These are phyloP conservation scores for Pantala flavescens DNA, from an alignment of 1,140 invertebrate genomes.

Conservation along the genomic window DNA sequence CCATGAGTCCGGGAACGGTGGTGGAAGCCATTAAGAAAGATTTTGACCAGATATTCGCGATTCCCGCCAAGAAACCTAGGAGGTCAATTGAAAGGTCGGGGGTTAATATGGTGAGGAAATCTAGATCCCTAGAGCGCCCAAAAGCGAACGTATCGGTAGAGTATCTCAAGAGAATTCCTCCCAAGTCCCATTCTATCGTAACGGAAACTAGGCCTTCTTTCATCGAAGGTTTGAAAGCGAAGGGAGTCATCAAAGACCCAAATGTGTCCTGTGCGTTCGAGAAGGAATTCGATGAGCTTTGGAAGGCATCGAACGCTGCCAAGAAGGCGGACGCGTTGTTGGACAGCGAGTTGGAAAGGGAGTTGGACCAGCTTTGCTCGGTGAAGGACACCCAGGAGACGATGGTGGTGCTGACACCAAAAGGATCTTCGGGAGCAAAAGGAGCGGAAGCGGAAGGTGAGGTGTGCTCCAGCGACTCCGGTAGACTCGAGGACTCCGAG, in stretches of 20 bases:
- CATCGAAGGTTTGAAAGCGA: too few species aligned
- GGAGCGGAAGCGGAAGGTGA: neutral
- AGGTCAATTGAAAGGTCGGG: neutral
- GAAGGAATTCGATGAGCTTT: neutral
- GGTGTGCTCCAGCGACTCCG: neutral
- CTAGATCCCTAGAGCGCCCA: neutral
- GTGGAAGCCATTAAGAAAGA: neutral
- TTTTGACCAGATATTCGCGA: neutral
- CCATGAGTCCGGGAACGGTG: neutral
- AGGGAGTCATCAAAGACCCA: too few species aligned
- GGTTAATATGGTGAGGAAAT: neutral
- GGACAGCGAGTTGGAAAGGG: neutral
- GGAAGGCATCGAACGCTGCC: neutral
- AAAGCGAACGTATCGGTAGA: neutral
- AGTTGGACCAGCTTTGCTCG: neutral
- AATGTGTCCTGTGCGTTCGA: neutral
- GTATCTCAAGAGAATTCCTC: too few species aligned
- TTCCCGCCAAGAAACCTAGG: neutral
- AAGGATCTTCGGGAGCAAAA: neutral
- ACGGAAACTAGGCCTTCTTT: too few species aligned
- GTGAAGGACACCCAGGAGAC: neutral
- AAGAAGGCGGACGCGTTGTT: neutral
- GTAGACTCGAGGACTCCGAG: neutral
- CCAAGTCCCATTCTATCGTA: too few species aligned
- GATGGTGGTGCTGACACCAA: neutral